Conservation (phyloP, 2,113 vertebrate species). For the Tachycineta bicolor region DNA sequence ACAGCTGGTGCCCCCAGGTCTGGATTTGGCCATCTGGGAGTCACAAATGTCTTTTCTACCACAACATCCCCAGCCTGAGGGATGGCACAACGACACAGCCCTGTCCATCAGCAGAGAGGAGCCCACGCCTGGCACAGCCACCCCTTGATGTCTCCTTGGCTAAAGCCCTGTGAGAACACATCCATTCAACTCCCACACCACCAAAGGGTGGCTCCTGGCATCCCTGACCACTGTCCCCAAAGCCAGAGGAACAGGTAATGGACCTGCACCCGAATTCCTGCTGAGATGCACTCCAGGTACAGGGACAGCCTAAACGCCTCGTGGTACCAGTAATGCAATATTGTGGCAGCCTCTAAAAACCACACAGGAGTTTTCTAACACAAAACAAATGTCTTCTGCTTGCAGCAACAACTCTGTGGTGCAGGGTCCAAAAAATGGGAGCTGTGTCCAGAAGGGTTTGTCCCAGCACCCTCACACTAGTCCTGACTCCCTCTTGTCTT, state of each 20-base stretch:
- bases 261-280: accelerated
- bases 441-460: neutral
- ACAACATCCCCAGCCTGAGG: neutral
- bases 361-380: neutral
- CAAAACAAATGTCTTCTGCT: neutral
- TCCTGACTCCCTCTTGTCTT: neutral
- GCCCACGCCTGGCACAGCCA: neutral
- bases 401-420: neutral
- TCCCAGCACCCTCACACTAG: neutral
- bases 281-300: neutral
- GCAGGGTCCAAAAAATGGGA: neutral
- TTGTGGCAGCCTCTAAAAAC: neutral
- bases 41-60: accelerated
- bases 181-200: accelerated
- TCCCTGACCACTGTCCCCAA: neutral
- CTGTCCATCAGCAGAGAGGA: neutral
- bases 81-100: accelerated
- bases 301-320: neutral
- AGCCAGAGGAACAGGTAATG: neutral
- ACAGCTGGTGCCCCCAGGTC: neutral
- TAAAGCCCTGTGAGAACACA: neutral
- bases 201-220: neutral
- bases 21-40: neutral
- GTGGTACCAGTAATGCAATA: neutral
- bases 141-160: neutral